Base-by-base conservation (phyloP, 35 echinoderm and acorn worm genomes). In the Amphiura filiformis region DNA sequence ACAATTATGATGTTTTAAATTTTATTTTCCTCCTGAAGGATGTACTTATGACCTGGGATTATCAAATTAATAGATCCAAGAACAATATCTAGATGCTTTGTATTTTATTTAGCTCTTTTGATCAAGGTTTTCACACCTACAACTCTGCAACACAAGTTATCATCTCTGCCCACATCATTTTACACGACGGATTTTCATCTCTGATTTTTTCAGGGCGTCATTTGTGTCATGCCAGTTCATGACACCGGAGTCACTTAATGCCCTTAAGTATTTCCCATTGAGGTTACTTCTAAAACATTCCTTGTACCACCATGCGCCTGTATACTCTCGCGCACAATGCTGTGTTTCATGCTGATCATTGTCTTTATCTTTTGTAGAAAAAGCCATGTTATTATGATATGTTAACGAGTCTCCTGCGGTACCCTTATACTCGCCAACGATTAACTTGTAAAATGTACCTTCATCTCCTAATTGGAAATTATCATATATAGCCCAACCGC, bases 401-500 rank as follows among this genome's bases (percentile, higher is more conserved):
- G 79, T 23, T 23, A 90, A 47, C 5, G 88, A 82, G 36, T 90
- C 88, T 11, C 81, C 88, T 84, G 37, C 76, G 7, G 76, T 77
- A 12, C 76, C 76, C 13, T 30, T 92, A 34, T 86, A 96, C 35
- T 82, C 77, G 0, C 94, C 94, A 37, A 96, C 26, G 18, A 32
- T 36, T 26, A 96, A 13, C 37, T 35, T 39, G 56, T 96, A 96
- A 13, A 89, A 88, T 0, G 32, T n/a, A 0, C 57, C 32, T 77
- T 96, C 94, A 32, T 77, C 65, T 37, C 49, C 81, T 34, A 96
- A 23, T 31, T 81, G 78, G 56, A 96, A 96, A 28, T 56, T 80
- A 23, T 39, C 80, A 56, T 96, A 96, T 0, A 39, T 32, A 13
- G 94, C 90, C 26, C 36, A 89, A 13, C 37, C 35, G 18, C 34